Evolutionary conservation across 2,888 invertebrate species (phyloP).

Genomic region (Phymatocera aterrima): DNA sequence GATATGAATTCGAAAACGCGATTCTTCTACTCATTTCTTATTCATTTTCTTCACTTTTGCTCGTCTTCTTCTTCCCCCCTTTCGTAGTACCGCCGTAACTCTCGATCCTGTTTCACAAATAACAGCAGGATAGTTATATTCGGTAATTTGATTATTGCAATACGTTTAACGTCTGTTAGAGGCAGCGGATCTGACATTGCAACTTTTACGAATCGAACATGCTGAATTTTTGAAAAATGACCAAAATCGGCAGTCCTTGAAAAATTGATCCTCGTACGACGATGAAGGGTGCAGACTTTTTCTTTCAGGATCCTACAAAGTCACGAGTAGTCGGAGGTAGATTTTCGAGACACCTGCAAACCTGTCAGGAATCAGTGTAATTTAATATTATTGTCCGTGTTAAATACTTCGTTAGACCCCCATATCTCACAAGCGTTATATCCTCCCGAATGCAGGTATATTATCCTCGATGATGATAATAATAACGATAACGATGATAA

Average conservation of each 20-base stretch:
- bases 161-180: too few species aligned
- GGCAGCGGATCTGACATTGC: too few species aligned
- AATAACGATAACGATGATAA: constrained; percentile 45
- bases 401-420: constrained; percentile 61
- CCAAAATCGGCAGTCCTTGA: too few species aligned
- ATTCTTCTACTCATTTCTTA: neutral
- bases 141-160: too few species aligned
- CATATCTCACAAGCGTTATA: constrained; percentile 51
- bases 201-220: too few species aligned
- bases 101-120: neutral
- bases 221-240: too few species aligned
- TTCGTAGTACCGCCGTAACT: constrained; percentile 9
- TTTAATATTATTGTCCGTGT: constrained; percentile 60
- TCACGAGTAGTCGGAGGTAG: neutral
- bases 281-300: too few species aligned
- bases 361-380: constrained; percentile 50
- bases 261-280: too few species aligned
- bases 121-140: too few species aligned
- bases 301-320: neutral
- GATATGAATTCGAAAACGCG: constrained; percentile 9
- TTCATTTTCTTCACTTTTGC: neutral
- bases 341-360: constrained; percentile 15
- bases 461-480: constrained; percentile 49
- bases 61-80: neutral
- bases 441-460: neutral